Evolutionary conservation across 2,113 vertebrate species (phyloP), one percentile per base, ranked within the genome.

Genomic region (Limanda limanda): DNA sequence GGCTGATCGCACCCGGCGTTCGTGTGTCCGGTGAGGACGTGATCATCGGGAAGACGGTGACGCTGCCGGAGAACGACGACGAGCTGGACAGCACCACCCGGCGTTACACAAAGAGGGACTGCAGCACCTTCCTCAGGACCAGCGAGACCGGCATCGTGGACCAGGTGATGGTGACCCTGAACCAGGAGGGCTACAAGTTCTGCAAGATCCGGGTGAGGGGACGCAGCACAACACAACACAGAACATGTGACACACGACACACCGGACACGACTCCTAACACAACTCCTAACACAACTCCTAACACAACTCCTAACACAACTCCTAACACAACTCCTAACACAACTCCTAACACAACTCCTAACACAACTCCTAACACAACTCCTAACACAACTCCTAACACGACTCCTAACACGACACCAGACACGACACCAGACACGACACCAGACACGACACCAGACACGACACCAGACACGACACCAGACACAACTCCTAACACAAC

Each of bases 161-260:
- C 88, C 98, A 99, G 89, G 98, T 99, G 68, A 99, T 99, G 98
- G 97, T 99, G 25, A 99, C 98, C 0, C 96, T 99, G 47, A 99
- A 99, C 91, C 98, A 99, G 90, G 98, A 99, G 88, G 98, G 98
- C 20, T 99, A 99, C 92, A 99, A 99, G 82, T 99, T 99, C 94
- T 99, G 98, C 93, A 99, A 99, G 92, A 99, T 99, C 69, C 93
- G 97, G 94, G 98, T 99, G 79, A 95, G 96, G 2, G 12, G 5
- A 15, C 1, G 1, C 13, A 6, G 12, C 42, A 59, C 55, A 3
- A 24, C 51, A 52, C 17, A 31, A 31, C 20, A 67, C 18, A 2
- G 2, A 54, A 17, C 31, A 31, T 7, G 31, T 51, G 20, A 21
- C 54, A 8, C 21, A 63, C 35, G 20, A 21, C 54, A 4, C 17